Conservation (phyloP, 2,113 vertebrate species). For the Regulus satrapa region DNA sequence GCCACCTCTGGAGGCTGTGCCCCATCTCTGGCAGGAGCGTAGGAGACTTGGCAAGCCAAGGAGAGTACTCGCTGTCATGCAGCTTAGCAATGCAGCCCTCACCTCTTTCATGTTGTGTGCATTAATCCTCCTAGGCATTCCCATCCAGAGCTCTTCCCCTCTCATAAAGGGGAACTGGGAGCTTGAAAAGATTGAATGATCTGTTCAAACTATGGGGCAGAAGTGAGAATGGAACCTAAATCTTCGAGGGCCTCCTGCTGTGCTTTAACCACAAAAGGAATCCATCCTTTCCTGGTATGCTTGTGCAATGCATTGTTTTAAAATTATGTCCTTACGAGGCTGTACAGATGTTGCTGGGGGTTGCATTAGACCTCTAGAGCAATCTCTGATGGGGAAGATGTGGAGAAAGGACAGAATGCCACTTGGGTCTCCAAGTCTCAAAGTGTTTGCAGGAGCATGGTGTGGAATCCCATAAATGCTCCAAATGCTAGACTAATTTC, state of each 20-base stretch:
- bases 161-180: neutral
- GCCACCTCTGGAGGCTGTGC: neutral
- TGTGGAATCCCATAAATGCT: neutral
- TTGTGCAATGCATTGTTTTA: constrained; percentile 5
- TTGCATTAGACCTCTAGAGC: neutral
- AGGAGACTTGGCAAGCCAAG: neutral
- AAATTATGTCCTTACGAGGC: neutral
- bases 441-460: neutral
- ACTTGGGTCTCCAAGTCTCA: neutral
- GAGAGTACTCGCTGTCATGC: neutral
- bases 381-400: neutral
- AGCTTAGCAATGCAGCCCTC: neutral
- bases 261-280: neutral
- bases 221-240: neutral
- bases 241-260: neutral
- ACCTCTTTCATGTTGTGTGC: neutral
- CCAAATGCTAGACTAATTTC: neutral
- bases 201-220: neutral
- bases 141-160: neutral
- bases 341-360: neutral
- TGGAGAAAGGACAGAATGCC: neutral
- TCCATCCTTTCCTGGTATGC: neutral
- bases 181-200: neutral
- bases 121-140: neutral
- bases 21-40: neutral